phyloP scores from a whole-genome alignment of 2,888 invertebrate genomes.

The Aspidiotus destructor region DNA sequence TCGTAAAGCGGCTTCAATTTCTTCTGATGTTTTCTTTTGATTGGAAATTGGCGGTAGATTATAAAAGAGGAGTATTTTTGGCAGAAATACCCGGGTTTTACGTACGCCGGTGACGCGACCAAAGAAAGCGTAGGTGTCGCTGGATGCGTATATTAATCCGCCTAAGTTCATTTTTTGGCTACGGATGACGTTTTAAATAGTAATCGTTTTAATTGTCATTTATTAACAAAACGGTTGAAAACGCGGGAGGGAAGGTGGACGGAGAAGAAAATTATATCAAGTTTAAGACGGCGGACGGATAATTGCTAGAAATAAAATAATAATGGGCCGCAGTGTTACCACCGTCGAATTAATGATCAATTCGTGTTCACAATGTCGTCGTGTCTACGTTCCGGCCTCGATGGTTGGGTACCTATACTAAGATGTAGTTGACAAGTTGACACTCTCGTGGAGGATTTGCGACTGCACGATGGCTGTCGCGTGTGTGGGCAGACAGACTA shows the following conservation, averaged over 20 bases:
- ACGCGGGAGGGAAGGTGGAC: slow-evolving; percentile 6
- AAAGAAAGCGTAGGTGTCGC: slow-evolving; percentile 26
- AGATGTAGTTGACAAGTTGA: no score
- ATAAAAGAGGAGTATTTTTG: slow-evolving; percentile 31
- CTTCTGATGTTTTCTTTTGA: slow-evolving; percentile 32
- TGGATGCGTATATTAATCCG: slow-evolving; percentile 31
- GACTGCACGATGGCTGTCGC: no score
- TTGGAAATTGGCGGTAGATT: slow-evolving; percentile 31
- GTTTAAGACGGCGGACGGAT: background rate
- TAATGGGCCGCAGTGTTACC: slow-evolving; percentile 18
- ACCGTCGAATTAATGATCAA: background rate
- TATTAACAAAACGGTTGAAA: slow-evolving; percentile 31
- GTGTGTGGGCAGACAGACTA: background rate
- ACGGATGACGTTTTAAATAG: slow-evolving; percentile 31
- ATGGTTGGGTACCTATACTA: no score
- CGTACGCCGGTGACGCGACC: slow-evolving; percentile 16
- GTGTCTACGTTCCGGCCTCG: no score
- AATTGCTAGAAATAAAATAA: slow-evolving; percentile 22
- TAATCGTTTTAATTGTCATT: slow-evolving; percentile 33
- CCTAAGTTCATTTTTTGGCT: slow-evolving; percentile 32
- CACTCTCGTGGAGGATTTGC: no score
- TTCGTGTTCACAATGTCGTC: no score
- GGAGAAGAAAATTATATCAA: background rate
- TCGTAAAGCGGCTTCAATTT: slow-evolving; percentile 28
- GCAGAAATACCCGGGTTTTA: slow-evolving; percentile 10